These are phyloP conservation scores for Tachyglossus aculeatus DNA, from an alignment of 2,797 vertebrate species.

Conservation along the genomic window DNA sequence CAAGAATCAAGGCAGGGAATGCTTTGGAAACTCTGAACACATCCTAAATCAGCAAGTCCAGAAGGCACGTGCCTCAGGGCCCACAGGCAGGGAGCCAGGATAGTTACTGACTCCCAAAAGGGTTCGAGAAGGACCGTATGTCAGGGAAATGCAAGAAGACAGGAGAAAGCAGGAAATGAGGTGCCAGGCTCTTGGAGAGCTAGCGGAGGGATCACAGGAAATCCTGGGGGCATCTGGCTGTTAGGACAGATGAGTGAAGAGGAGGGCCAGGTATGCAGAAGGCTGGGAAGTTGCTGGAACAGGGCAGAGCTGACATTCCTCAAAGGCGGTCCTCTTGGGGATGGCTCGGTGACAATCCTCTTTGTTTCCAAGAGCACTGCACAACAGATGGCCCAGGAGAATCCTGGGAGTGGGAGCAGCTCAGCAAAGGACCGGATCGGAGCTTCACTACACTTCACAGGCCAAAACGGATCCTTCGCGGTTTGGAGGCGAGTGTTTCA, in stretches of 20 bases:
- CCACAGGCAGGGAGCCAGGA: not conserved
- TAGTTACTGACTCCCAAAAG: not conserved
- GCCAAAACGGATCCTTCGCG: no score
- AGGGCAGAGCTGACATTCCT: no score
- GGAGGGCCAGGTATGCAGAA: not conserved
- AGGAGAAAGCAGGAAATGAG: not conserved
- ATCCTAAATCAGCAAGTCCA: not conserved
- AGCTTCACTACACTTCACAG: no score
- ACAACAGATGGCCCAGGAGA: no score
- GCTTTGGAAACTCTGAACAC: not conserved
- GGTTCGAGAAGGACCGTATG: not conserved
- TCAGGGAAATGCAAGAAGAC: not conserved
- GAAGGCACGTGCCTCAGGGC: not conserved
- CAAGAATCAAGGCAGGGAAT: slow-evolving; percentile 12
- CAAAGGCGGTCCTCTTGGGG: no score
- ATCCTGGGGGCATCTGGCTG: not conserved
- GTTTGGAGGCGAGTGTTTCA: no score
- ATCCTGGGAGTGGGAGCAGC: no score
- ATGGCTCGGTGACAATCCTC: no score
- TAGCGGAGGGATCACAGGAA: not conserved
- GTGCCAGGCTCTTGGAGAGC: no score
- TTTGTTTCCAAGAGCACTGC: no score
- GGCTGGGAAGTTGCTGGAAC: no score
- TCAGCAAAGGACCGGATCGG: no score
- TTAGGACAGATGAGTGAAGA: not conserved